Evolutionary conservation across 2,113 vertebrate species (phyloP).

Genomic region (Hemiprocne comata): DNA sequence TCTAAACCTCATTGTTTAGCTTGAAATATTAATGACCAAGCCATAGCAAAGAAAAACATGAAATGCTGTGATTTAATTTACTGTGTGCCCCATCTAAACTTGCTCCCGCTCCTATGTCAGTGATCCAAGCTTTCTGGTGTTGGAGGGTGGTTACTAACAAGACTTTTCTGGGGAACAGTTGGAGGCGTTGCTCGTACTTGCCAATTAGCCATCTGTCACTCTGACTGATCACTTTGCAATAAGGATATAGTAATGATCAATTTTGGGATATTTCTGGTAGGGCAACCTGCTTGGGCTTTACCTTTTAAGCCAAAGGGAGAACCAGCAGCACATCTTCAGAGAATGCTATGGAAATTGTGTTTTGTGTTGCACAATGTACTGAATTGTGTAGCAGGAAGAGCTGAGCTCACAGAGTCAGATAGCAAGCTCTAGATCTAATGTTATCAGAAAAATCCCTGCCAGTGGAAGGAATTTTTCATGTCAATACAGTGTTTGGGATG

Average conservation of each 20-base stretch:
- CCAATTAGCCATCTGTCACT: constrained; percentile 22
- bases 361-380: background rate
- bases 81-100: background rate
- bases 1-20: background rate
- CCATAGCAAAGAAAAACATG: background rate
- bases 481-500: background rate
- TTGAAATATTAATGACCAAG: background rate
- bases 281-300: background rate
- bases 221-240: constrained; percentile 35
- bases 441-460: constrained; percentile 17
- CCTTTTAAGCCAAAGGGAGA: background rate
- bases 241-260: background rate
- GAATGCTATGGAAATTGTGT: background rate
- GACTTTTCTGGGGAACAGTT: background rate
- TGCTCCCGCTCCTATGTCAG: background rate
- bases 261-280: background rate
- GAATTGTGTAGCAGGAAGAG: constrained; percentile 1
- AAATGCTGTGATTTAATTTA: background rate
- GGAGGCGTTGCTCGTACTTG: background rate
- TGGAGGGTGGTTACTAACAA: background rate
- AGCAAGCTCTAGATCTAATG: constrained; percentile 1
- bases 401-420: background rate
- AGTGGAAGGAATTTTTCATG: background rate
- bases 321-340: background rate
- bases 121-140: background rate